Base-by-base conservation (phyloP, 2,888 invertebrate genomes). In the Crepidodera aurea region DNA sequence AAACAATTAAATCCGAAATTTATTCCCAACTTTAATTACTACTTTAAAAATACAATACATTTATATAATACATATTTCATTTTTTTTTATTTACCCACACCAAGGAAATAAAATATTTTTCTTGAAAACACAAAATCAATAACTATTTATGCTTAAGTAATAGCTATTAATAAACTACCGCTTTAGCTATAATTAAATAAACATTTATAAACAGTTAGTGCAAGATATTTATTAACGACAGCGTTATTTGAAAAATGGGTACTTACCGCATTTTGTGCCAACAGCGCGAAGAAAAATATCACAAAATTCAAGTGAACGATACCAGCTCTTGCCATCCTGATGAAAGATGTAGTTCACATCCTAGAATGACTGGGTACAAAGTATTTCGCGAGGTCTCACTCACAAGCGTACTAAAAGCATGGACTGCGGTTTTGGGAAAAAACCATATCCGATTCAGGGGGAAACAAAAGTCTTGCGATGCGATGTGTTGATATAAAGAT, bases 391-490 rank as follows among this genome's bases (percentile, higher is more conserved):
- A 48, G 15, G 25, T 12, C 13, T 10, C 18, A 32, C 22, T 16
- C 29, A 50, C 4, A 15, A 16, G 3, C 15, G 13, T 13, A 10
- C 16, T 34, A 42, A 57, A 27, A 48, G 16, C 34, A 5, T 13
- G 12, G 39, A 39, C 12, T 57, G 57, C 39, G 57, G 57, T 57
- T 57, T 39, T 34, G 57, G 48, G 16, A 57, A 57, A 57, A 39
- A 39, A 57, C 57, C 57, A 50, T 57, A 57, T 57, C 57, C 57
- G 57, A 57, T 57, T 39, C 27, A 27, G 12, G 34, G 32, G 44
- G 29, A 12, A 12, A 6, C 4, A 34, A 16, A 55, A 42, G 56
- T 34, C 46, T 56, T 56, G 12, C 16, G 32, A 55, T 27, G 15
- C 2, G 48, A 22, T 22, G 22, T 22, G n/a, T 4, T 22, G 22